A percentile compares a stretch with the other conserved stretches of the same genome.
Evolutionary conservation across 2,113 vertebrate genomes (phyloP).

Genomic region (Spermophilus dauricus): DNA sequence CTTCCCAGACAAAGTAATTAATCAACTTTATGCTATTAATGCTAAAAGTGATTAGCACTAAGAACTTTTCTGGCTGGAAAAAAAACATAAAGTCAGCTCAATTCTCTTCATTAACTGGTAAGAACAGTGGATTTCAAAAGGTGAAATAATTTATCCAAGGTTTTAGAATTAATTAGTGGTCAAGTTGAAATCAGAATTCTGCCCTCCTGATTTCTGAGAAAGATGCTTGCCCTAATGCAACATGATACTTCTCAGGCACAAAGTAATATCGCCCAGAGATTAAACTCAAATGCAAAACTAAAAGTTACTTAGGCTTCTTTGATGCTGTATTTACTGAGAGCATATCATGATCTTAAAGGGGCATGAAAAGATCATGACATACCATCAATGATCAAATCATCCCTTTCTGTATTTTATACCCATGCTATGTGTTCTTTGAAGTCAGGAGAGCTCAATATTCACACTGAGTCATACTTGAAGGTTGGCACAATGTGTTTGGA

Average conservation of each 20-base stretch:
- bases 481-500: background rate
- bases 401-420: background rate
- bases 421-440: background rate
- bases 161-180: background rate
- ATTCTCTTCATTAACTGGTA: conserved; percentile 6
- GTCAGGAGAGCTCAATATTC: background rate
- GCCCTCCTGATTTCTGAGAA: background rate
- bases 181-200: background rate
- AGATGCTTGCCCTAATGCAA: background rate
- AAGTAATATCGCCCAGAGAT: background rate
- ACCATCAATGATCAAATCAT: background rate
- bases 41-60: background rate
- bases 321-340: background rate
- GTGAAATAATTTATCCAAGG: background rate
- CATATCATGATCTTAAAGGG: background rate
- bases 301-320: background rate
- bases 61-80: background rate
- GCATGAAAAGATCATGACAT: background rate
- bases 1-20: conserved; percentile 21
- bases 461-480: conserved; percentile 41
- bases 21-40: background rate
- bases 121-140: conserved; percentile 20
- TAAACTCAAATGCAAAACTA: conserved; percentile 7
- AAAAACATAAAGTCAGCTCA: background rate
- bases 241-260: background rate